Conservation (phyloP, 2,797 vertebrate species). For the Agapornis canus region DNA sequence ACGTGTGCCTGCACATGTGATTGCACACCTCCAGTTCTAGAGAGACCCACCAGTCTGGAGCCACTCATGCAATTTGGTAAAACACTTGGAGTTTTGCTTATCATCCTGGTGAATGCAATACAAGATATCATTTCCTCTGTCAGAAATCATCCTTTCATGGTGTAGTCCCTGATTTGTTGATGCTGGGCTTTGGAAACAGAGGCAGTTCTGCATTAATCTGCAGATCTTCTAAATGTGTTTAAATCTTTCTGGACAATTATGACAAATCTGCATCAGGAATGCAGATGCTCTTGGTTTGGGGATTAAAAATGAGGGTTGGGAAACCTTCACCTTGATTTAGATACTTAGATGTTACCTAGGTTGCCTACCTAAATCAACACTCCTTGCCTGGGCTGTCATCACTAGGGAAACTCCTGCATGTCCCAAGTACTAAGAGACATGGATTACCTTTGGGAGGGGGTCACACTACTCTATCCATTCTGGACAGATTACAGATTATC, state of each 20-base stretch:
- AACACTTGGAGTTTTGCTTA: not conserved
- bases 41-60: not conserved
- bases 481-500: not conserved
- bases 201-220: not conserved
- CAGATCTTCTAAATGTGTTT: not conserved
- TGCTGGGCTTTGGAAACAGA: not conserved
- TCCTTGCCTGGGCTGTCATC: not conserved
- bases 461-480: not conserved
- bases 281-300: not conserved
- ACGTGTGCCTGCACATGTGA: too few relatives aligned
- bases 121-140: fast-evolving
- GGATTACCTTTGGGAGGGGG: not conserved
- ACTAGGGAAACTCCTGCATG: not conserved
- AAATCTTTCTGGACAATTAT: fast-evolving
- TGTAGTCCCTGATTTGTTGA: too few relatives aligned
- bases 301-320: not conserved
- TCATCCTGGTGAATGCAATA: fast-evolving
- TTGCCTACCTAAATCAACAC: not conserved
- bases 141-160: not conserved
- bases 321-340: not conserved
- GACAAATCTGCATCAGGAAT: not conserved
- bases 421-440: not conserved
- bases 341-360: not conserved
- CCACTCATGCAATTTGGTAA: not conserved
- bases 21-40: too few relatives aligned